Conservation (phyloP, 2,113 vertebrate genomes). For the Spheniscus mendiculus region DNA sequence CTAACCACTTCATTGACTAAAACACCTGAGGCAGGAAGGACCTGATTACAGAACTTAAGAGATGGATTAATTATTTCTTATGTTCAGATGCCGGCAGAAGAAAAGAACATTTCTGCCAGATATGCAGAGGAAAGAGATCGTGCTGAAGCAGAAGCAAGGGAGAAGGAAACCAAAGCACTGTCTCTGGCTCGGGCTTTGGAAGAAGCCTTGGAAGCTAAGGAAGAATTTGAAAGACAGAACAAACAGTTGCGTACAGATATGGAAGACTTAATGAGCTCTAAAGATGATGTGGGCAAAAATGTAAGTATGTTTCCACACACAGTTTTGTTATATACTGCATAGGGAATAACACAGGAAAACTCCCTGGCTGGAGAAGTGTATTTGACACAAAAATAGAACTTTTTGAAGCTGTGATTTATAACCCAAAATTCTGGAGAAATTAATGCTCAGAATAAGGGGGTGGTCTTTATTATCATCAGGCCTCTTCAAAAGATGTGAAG, state of each 20-base stretch:
- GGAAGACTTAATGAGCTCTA: slow-evolving; percentile 98
- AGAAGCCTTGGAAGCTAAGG: slow-evolving; percentile 92
- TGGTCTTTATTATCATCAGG: not conserved
- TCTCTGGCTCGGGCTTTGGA: slow-evolving; percentile 90
- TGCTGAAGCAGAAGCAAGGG: slow-evolving; percentile 92
- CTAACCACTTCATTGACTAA: not conserved
- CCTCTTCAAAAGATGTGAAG: not conserved
- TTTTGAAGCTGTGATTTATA: not conserved
- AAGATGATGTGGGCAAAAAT: slow-evolving; percentile 96
- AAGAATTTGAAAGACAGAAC: slow-evolving; percentile 93
- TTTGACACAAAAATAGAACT: not conserved
- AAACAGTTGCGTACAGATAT: slow-evolving; percentile 95
- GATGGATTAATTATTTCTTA: not conserved
- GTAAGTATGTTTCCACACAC: slow-evolving; percentile 73
- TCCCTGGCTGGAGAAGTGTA: not conserved
- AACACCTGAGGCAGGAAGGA: not conserved
- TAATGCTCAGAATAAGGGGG: not conserved
- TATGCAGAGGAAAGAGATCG: slow-evolving; percentile 93
- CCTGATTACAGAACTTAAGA: not conserved
- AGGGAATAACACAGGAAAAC: not conserved
- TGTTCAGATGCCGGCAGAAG: slow-evolving; percentile 90
- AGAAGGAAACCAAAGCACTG: slow-evolving; percentile 96
- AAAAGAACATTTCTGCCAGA: slow-evolving; percentile 92
- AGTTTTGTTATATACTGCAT: not conserved
- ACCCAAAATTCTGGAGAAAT: not conserved